Evolutionary conservation across 1,140 invertebrate species (phyloP).

Genomic region (Hestina assimilis): DNA sequence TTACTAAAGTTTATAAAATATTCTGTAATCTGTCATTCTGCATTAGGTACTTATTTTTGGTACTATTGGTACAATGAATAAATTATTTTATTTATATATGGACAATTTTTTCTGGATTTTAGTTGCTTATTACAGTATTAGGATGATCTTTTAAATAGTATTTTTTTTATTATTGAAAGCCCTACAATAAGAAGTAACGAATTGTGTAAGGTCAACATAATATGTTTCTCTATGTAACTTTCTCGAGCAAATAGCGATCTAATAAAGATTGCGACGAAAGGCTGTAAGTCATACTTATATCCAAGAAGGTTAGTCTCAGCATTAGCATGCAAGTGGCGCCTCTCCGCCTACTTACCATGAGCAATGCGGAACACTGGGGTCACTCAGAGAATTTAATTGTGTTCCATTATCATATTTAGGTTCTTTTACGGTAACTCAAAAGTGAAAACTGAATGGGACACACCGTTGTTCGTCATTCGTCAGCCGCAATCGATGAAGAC

Average conservation of each 20-base stretch:
- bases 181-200: not conserved
- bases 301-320: conserved; percentile 48
- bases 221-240: conserved; percentile 42
- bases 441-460: conserved; percentile 73
- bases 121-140: too few relatives aligned
- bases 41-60: too few relatives aligned
- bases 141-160: not conserved
- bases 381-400: conserved; percentile 77
- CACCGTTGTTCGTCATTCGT: conserved; percentile 64
- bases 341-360: conserved; percentile 69
- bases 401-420: conserved; percentile 77
- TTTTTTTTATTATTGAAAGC: too few relatives aligned
- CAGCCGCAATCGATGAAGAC: conserved; percentile 67
- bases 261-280: conserved; percentile 61
- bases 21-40: too few relatives aligned
- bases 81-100: too few relatives aligned
- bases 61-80: too few relatives aligned
- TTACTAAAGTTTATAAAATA: too few relatives aligned
- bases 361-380: conserved; percentile 72
- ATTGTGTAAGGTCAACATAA: conserved; percentile 1
- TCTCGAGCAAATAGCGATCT: conserved; percentile 56
- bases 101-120: too few relatives aligned
- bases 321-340: conserved; percentile 61
- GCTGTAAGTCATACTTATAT: conserved; percentile 55
- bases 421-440: conserved; percentile 77